These are phyloP conservation scores for Mastomys natalensis DNA, from an alignment of 2,113 vertebrate genomes.

Conservation along the genomic window DNA sequence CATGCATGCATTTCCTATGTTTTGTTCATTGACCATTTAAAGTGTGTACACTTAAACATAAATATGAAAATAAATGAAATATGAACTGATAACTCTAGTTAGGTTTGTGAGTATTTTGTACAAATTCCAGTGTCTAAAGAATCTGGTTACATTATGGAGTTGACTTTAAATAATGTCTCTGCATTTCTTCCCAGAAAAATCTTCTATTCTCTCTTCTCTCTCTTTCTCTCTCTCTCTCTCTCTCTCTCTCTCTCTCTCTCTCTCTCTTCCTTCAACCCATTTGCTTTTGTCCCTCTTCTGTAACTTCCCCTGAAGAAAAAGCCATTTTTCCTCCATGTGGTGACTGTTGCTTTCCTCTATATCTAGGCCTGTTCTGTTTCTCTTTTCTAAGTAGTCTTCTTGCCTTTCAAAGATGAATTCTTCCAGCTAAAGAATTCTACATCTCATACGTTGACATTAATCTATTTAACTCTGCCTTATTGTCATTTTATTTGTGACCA, in stretches of 20 bases:
- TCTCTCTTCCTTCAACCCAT: rapidly evolving
- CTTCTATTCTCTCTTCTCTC: neutral
- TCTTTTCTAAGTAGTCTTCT: neutral
- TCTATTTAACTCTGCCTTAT: neutral
- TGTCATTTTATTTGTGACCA: neutral
- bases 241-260: too few species aligned
- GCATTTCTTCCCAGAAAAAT: rapidly evolving
- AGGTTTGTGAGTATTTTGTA: neutral
- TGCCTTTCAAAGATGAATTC: neutral
- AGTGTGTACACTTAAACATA: neutral
- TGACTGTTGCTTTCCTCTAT: neutral
- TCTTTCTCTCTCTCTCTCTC: too few species aligned
- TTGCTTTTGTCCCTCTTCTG: neutral
- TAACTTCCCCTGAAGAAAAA: neutral
- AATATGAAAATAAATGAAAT: neutral
- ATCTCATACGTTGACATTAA: neutral
- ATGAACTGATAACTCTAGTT: neutral
- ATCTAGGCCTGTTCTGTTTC: neutral
- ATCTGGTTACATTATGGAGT: neutral
- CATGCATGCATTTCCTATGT: neutral
- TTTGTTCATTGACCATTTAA: neutral
- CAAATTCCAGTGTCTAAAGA: neutral
- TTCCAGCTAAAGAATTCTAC: neutral
- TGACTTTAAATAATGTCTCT: neutral
- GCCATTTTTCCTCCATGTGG: neutral